These are phyloP conservation scores for Aphaenogaster floridana DNA, from an alignment of 1,140 invertebrate species.

Conservation along the genomic window DNA sequence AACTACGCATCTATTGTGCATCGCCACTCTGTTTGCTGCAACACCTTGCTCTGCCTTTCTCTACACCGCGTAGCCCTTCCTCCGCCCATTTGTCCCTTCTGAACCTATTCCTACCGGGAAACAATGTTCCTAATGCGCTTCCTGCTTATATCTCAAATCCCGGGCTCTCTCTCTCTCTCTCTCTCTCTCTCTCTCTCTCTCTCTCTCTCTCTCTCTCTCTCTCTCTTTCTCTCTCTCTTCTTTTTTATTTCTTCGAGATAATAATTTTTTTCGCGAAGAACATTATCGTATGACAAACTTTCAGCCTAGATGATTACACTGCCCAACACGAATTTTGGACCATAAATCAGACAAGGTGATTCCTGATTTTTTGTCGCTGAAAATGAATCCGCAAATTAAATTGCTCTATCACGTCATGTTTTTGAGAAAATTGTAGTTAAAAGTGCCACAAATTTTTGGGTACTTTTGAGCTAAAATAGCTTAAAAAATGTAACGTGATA, in stretches of 20 bases:
- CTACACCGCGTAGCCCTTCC: slow-evolving; percentile 15
- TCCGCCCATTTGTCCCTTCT: slow-evolving; percentile 8
- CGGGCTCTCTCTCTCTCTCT: background rate
- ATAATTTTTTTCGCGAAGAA: background rate
- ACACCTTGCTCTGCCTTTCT: slow-evolving; percentile 69
- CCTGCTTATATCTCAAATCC: slow-evolving; percentile 4
- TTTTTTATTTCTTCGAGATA: background rate
- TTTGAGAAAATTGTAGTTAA: too few species aligned
- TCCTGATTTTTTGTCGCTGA: too few species aligned
- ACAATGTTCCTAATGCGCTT: slow-evolving; percentile 27
- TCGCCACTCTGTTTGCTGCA: slow-evolving; percentile 73
- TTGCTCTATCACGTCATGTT: too few species aligned
- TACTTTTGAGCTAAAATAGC: too few species aligned
- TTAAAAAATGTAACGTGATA: too few species aligned
- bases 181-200: background rate
- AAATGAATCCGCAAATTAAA: too few species aligned
- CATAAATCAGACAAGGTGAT: too few species aligned
- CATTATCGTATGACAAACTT: background rate
- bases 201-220: background rate
- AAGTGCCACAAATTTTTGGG: too few species aligned
- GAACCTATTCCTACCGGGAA: slow-evolving; percentile 14
- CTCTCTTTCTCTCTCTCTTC: background rate
- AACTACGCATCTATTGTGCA: slow-evolving; percentile 79
- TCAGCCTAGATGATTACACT: too few species aligned
- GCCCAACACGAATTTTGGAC: too few species aligned